Evolutionary conservation across 2,797 vertebrate species (phyloP).

Genomic region (Alosa sapidissima): DNA sequence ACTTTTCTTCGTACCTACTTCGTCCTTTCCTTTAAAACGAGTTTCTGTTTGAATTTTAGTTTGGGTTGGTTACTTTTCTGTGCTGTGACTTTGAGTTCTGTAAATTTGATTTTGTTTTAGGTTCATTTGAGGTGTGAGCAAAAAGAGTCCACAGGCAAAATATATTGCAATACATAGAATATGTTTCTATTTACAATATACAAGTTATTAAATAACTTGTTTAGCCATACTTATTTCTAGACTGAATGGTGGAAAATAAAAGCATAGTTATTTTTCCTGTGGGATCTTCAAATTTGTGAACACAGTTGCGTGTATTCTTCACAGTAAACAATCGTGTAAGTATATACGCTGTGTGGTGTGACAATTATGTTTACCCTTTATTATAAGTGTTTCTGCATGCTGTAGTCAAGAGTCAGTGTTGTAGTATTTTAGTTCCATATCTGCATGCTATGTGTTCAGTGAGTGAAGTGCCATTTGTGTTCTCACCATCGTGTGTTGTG

Average conservation of each 20-base stretch:
- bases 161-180: slow-evolving; percentile 39
- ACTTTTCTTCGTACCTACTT: slow-evolving; percentile 58
- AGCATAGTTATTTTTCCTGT: slow-evolving; percentile 19
- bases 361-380: not conserved
- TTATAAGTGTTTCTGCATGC: not conserved
- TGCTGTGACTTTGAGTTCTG: slow-evolving; percentile 2
- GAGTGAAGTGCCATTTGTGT: slow-evolving; percentile 5
- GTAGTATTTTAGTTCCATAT: not conserved
- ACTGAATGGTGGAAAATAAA: not conserved
- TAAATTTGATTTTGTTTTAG: slow-evolving; percentile 25
- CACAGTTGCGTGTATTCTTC: slow-evolving; percentile 11
- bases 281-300: slow-evolving; percentile 8
- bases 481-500: slow-evolving; percentile 23
- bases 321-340: not conserved
- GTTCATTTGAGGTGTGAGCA: slow-evolving; percentile 59
- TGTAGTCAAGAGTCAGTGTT: not conserved
- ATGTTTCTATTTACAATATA: not conserved
- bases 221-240: not conserved
- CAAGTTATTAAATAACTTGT: not conserved
- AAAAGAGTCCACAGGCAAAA: slow-evolving; percentile 80
- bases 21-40: slow-evolving; percentile 58
- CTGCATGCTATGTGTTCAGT: slow-evolving; percentile 31
- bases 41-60: not conserved
- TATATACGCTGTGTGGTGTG: slow-evolving; percentile 13
- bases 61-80: slow-evolving; percentile 14